Conservation (phyloP, 1,140 invertebrate species). For the Steinernema khuongi region DNA sequence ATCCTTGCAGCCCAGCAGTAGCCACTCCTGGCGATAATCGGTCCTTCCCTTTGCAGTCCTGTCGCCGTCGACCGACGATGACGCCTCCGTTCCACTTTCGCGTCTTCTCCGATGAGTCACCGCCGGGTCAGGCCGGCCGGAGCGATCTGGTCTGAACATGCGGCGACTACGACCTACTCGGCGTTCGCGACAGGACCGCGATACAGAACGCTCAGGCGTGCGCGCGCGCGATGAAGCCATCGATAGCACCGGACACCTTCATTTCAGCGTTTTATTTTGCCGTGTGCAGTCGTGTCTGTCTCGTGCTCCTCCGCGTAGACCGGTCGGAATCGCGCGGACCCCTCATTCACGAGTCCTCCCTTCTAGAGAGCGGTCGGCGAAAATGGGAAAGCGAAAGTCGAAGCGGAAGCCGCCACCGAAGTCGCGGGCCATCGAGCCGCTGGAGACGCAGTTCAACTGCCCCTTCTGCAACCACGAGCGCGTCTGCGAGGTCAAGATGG, state of each 20-base stretch:
- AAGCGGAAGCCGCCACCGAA: conserved; percentile 93
- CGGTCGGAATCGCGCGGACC: no score
- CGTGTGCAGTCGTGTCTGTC: no score
- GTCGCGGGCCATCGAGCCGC: conserved; percentile 81
- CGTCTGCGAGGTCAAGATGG: conserved; percentile 99
- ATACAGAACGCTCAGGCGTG: neutral
- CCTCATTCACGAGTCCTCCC: neutral
- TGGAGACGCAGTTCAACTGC: conserved; percentile 95
- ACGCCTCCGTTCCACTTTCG: neutral
- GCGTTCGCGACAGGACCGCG: neutral
- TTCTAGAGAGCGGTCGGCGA: conserved; percentile 3
- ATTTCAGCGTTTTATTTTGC: no score
- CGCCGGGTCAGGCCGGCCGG: no score
- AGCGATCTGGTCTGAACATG: no score
- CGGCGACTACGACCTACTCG: neutral
- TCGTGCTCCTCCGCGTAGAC: no score
- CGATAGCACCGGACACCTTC: no score
- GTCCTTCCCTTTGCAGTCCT: no score
- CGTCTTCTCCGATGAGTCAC: neutral
- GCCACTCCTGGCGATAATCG: no score
- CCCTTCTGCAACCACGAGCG: conserved; percentile 99
- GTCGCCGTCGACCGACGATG: no score
- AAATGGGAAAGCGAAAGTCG: conserved; percentile 90
- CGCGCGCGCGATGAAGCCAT: neutral
- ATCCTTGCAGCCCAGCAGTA: no score